phyloP scores from a whole-genome alignment of 2,797 vertebrate species.

The Alectoris magna region DNA sequence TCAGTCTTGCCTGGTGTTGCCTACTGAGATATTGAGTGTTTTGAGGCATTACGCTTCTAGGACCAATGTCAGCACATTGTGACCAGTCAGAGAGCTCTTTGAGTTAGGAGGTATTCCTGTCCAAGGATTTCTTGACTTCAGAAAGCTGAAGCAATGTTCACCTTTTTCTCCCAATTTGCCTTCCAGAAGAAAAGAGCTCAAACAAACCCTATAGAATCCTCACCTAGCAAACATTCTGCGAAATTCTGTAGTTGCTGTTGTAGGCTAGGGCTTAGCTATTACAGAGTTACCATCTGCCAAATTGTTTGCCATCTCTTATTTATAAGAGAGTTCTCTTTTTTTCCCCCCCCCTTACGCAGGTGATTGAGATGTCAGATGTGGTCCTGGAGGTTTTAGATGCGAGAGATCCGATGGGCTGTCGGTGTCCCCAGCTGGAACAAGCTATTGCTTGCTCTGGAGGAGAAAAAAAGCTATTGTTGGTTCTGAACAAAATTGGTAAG shows the following conservation, averaged over 20 bases:
- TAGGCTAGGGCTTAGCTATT: neutral
- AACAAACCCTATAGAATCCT: neutral
- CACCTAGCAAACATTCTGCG: neutral
- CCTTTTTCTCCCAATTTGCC: neutral
- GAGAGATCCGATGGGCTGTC: constrained; percentile 92
- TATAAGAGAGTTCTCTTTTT: neutral
- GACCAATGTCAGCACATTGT: neutral
- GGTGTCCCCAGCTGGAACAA: constrained; percentile 93
- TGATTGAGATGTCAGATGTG: constrained; percentile 90
- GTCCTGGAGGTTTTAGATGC: constrained; percentile 94
- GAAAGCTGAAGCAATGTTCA: neutral
- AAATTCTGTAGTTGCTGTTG: neutral
- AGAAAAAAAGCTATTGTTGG: constrained; percentile 88
- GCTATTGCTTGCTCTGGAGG: constrained; percentile 80
- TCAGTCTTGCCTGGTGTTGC: neutral
- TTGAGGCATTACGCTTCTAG: neutral
- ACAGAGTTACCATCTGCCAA: neutral
- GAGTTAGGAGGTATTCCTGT: neutral
- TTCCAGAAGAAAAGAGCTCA: neutral
- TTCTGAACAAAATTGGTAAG: constrained; percentile 95
- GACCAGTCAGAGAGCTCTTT: neutral
- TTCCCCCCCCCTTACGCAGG: constrained; percentile 75
- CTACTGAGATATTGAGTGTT: neutral
- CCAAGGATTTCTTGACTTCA: neutral
- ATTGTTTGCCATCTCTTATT: neutral